Percentiles rank a stretch among this genome's conserved stretches.
These are phyloP conservation scores for Myiopsitta monachus DNA, from an alignment of 2,113 vertebrate species.

Conservation along the genomic window DNA sequence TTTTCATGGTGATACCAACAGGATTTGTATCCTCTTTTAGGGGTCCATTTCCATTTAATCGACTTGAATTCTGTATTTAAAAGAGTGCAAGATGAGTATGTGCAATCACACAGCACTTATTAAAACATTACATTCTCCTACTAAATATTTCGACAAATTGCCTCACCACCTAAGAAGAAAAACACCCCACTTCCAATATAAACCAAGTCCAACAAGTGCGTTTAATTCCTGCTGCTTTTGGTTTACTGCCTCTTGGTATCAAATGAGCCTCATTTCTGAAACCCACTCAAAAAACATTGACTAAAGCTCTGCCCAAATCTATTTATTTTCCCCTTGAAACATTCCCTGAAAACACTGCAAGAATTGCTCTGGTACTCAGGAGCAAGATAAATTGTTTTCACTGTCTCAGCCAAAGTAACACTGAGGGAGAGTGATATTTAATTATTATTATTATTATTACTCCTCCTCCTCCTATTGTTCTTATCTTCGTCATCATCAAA, in stretches of 20 bases:
- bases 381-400: background rate
- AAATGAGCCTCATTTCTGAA: background rate
- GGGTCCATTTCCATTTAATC: slow-evolving; percentile 88
- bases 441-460: too few species aligned
- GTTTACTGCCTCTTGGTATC: background rate
- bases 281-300: background rate
- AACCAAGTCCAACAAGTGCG: rapidly evolving
- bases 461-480: too few species aligned
- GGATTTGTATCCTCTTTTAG: slow-evolving; percentile 78
- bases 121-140: background rate
- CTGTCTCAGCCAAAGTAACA: background rate
- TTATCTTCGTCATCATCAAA: background rate
- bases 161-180: background rate
- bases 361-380: background rate
- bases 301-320: background rate
- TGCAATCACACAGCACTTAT: background rate
- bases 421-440: background rate
- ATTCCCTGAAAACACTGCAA: background rate
- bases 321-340: background rate
- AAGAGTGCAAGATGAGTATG: background rate
- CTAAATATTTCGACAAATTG: background rate
- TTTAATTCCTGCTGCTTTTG: background rate
- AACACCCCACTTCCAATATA: background rate
- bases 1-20: slow-evolving; percentile 71
- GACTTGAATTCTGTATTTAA: slow-evolving; percentile 78